Conservation (phyloP, 2,888 invertebrate genomes). For the Drosophila setosimentum region DNA sequence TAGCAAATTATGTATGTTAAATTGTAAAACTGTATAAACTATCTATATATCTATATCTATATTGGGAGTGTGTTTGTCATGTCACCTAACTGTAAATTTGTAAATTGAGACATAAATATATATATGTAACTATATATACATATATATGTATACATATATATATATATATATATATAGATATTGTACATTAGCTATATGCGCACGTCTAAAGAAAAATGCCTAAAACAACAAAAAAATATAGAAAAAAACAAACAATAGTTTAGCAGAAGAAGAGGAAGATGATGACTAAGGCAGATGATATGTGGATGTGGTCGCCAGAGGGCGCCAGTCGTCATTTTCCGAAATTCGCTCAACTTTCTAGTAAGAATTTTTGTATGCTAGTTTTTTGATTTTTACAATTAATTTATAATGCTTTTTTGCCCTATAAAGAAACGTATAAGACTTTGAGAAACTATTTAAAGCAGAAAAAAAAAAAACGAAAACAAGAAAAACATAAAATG, state of each 20-base stretch:
- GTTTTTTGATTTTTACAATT: conserved; percentile 62
- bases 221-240: conserved; percentile 32
- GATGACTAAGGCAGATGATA: not conserved
- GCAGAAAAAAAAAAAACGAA: conserved; percentile 28
- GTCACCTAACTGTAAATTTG: conserved; percentile 57
- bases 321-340: conserved; percentile 32
- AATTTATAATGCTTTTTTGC: conserved; percentile 80
- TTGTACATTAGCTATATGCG: conserved; percentile 61
- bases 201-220: conserved; percentile 57
- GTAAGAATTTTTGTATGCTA: conserved; percentile 56
- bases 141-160: conserved; percentile 22
- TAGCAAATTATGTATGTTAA: conserved; percentile 53
- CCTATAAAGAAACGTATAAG: conserved; percentile 84
- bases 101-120: conserved; percentile 45
- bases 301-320: conserved; percentile 17
- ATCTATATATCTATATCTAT: conserved; percentile 27
- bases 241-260: conserved; percentile 12
- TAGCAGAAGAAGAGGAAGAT: conserved; percentile 24
- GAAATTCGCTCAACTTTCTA: conserved; percentile 54
- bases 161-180: conserved; percentile 26
- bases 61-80: conserved; percentile 57
- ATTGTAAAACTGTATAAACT: conserved; percentile 44
- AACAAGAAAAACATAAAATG: conserved; percentile 21
- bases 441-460: conserved; percentile 79
- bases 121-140: conserved; percentile 21